phyloP scores from a whole-genome alignment of 2,113 vertebrate species.

The Mystacornis crossleyi region DNA sequence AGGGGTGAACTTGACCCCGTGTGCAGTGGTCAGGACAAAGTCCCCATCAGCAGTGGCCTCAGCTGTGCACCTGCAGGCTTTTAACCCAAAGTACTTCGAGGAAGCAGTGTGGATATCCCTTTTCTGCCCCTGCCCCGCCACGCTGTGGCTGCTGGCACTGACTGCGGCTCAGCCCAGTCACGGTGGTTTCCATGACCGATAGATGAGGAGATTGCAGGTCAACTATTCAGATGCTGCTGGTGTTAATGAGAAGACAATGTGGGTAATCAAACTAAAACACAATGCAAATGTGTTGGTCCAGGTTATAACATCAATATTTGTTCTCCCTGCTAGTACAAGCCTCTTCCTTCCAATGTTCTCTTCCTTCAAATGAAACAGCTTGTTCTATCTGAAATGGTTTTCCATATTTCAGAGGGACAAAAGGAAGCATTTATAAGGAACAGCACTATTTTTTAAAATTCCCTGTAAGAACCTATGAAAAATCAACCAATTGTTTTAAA shows the following conservation, averaged over 20 bases:
- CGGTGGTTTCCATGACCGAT: background rate
- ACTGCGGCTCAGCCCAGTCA: background rate
- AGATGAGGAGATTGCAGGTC: background rate
- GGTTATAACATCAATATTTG: slow-evolving; percentile 25
- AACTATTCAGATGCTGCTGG: background rate
- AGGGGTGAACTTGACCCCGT: background rate
- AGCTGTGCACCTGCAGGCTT: background rate
- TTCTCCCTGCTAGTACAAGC: background rate
- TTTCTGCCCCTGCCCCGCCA: background rate
- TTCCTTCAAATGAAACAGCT: background rate
- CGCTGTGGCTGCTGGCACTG: background rate
- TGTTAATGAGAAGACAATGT: slow-evolving; percentile 22
- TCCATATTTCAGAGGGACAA: background rate
- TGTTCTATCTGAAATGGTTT: background rate
- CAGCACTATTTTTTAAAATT: background rate
- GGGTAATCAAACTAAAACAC: slow-evolving; percentile 13
- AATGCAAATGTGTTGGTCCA: background rate
- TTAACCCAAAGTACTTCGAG: background rate
- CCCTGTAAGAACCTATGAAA: background rate
- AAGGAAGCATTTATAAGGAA: background rate
- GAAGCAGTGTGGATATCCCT: background rate
- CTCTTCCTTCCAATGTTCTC: background rate
- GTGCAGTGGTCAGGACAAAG: background rate
- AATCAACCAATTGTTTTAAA: background rate
- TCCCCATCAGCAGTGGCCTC: accelerated